These are phyloP conservation scores for Drosophila teissieri DNA, from an alignment of 1,140 invertebrate species.

Conservation along the genomic window DNA sequence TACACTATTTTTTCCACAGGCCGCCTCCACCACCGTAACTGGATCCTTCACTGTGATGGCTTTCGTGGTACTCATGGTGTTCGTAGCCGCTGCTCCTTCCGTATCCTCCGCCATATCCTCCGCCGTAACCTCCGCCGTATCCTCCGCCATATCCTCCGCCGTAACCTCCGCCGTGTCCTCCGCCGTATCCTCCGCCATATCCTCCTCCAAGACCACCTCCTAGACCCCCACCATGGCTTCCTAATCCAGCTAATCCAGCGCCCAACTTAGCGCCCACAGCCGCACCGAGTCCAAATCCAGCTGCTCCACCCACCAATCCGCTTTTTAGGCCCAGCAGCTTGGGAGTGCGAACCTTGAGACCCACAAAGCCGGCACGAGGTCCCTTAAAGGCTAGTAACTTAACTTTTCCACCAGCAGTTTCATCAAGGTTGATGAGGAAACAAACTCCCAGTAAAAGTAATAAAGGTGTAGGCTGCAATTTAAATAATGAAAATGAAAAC, in stretches of 20 bases:
- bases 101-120: slow-evolving; percentile 16
- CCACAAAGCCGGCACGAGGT: slow-evolving; percentile 64
- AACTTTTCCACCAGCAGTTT: slow-evolving; percentile 47
- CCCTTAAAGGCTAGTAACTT: slow-evolving; percentile 72
- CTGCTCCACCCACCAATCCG: slow-evolving; percentile 45
- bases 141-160: slow-evolving; percentile 55
- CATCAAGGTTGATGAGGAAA: slow-evolving; percentile 29
- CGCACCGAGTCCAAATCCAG: slow-evolving; percentile 47
- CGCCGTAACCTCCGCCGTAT: slow-evolving; percentile 7
- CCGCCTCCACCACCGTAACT: slow-evolving; percentile 38
- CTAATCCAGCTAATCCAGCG: slow-evolving; percentile 9
- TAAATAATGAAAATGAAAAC: not conserved
- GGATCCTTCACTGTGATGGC: slow-evolving; percentile 59
- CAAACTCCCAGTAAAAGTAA: slow-evolving; percentile 44
- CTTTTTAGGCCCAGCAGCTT: slow-evolving; percentile 67
- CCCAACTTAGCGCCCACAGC: slow-evolving; percentile 30
- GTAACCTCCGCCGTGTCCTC: slow-evolving; percentile 37
- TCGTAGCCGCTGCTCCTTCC: slow-evolving; percentile 56
- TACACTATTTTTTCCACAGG: slow-evolving; percentile 61
- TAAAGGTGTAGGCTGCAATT: slow-evolving; percentile 22
- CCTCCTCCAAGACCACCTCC: slow-evolving; percentile 15
- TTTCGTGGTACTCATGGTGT: slow-evolving; percentile 68
- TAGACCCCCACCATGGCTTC: not conserved
- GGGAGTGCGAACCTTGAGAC: slow-evolving; percentile 59
- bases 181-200: slow-evolving; percentile 22